Percentiles rank a stretch among this genome's conserved stretches.
phyloP scores from a whole-genome alignment of 2,113 vertebrate species.

The Ibidorhyncha struthersii region DNA sequence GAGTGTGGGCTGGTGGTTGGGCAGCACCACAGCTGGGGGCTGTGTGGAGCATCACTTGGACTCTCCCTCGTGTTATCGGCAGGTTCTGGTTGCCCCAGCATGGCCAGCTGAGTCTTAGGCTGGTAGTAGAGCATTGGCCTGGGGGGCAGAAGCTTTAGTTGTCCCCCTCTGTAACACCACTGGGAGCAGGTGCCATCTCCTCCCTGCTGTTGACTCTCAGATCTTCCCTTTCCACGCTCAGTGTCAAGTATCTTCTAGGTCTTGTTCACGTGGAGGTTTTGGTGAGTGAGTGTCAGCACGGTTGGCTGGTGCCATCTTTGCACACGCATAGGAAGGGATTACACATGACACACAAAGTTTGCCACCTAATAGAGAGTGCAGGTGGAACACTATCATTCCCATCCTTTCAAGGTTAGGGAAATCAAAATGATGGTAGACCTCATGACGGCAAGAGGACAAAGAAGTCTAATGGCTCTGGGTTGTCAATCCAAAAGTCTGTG shows the following conservation, averaged over 20 bases:
- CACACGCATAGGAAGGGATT: background rate
- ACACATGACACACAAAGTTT: background rate
- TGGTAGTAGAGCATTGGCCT: background rate
- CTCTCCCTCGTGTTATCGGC: accelerated
- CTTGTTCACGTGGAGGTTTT: background rate
- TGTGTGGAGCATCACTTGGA: accelerated
- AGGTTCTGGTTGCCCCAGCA: background rate
- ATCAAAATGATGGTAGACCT: background rate
- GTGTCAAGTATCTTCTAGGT: background rate
- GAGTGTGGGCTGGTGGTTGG: background rate
- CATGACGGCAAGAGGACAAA: background rate
- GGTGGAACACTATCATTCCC: background rate
- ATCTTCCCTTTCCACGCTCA: background rate
- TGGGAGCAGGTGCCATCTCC: background rate
- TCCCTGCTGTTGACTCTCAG: background rate
- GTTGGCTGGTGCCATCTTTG: background rate
- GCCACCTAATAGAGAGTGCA: background rate
- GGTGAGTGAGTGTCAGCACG: background rate
- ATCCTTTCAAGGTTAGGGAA: background rate
- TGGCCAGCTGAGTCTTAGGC: background rate
- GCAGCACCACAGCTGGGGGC: accelerated
- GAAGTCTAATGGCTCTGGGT: background rate
- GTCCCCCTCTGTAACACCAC: accelerated
- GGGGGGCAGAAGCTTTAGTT: background rate
- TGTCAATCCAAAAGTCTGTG: background rate